A percentile compares a stretch with the other conserved stretches of the same genome.
Conservation (phyloP, 1,140 invertebrate genomes). For the Drosophila neocordata region DNA sequence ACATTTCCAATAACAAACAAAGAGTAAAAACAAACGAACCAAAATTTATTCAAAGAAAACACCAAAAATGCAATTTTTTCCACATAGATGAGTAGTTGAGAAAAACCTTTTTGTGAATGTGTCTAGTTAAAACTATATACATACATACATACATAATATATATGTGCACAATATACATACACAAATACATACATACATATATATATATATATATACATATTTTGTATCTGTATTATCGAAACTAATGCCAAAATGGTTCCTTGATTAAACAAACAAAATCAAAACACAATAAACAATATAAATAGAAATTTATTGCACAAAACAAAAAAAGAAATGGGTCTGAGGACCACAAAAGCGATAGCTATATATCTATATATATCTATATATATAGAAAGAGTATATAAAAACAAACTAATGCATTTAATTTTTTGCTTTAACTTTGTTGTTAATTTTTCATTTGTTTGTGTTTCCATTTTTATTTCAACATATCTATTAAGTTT, state of each 20-base stretch:
- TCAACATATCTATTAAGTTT: constrained; percentile 1
- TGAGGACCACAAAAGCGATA: neutral
- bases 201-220: neutral
- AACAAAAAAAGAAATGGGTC: neutral
- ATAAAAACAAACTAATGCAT: constrained; percentile 30
- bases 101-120: neutral
- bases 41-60: neutral
- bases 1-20: neutral
- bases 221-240: neutral
- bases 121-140: neutral
- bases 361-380: neutral
- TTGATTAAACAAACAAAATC: constrained; percentile 2
- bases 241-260: constrained; percentile 19
- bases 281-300: neutral
- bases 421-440: constrained; percentile 23
- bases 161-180: neutral
- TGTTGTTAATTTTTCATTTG: constrained; percentile 15
- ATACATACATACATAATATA: neutral
- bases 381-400: neutral
- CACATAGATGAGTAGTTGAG: neutral
- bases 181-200: neutral
- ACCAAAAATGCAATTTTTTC: neutral
- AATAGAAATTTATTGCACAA: constrained; percentile 5
- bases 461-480: constrained; percentile 15
- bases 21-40: neutral